A percentile compares a stretch with the other conserved stretches of the same genome.
Evolutionary conservation across 2,113 vertebrate genomes (phyloP).

Genomic region (Pteronura brasiliensis): DNA sequence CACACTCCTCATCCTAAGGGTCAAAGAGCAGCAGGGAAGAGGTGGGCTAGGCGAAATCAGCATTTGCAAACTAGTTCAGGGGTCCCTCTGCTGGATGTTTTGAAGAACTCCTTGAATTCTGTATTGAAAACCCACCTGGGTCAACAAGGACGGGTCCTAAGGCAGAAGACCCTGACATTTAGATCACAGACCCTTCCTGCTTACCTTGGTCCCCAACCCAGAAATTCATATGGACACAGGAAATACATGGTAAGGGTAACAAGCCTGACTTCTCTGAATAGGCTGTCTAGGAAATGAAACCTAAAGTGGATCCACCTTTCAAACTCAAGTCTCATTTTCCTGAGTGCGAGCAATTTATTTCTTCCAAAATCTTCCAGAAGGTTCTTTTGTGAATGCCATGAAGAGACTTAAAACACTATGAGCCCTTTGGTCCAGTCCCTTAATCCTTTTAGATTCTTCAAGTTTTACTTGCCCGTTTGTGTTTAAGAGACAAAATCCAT

Average conservation of each 20-base stretch:
- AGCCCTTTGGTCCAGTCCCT: too few relatives aligned
- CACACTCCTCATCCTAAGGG: background rate
- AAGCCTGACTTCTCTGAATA: background rate
- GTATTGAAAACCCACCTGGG: background rate
- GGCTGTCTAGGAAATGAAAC: background rate
- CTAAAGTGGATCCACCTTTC: background rate
- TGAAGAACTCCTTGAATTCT: background rate
- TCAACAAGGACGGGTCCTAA: background rate
- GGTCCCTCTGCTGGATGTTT: conserved; percentile 13
- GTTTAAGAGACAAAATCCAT: background rate
- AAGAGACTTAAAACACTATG: background rate
- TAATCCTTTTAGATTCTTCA: background rate
- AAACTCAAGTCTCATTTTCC: background rate
- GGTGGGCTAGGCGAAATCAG: background rate
- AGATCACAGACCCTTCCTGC: background rate
- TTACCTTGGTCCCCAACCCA: background rate
- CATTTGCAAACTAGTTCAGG: background rate
- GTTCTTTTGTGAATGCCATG: background rate
- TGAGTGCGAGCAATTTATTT: background rate
- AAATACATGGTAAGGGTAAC: background rate
- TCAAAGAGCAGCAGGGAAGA: background rate
- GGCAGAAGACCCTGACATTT: background rate
- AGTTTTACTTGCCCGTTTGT: background rate
- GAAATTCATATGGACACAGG: background rate
- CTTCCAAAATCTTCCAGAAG: background rate